Evolutionary conservation across 2,113 vertebrate genomes (phyloP), one percentile per base, ranked within the genome.

Genomic region (Carassius carassius): DNA sequence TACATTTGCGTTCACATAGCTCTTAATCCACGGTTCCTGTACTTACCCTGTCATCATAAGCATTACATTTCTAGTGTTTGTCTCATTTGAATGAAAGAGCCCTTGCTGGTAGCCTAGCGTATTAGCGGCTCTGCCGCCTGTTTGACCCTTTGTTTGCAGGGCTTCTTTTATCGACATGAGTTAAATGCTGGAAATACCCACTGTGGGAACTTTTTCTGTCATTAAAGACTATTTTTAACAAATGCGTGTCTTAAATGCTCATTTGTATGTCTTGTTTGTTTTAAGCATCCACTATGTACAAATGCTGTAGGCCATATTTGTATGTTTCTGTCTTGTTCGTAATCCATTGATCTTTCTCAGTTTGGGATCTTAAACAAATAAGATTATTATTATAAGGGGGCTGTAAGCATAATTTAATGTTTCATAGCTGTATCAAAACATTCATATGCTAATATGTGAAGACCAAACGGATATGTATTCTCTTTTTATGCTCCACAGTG

Each of bases 101-200:
- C 37, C 44, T 84, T 73, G 80, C 65, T 82, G 29, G 70, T 80
- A 88, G 82, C 82, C 76, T 88, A 88, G 82, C 84, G 25, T 17
- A 16, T 86, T 88, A 88, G 85, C 87, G 58, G 10, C 41, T 85
- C 75, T 86, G 73, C 41, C 81, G 73, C 41, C 81, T 37, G 84
- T 88, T 89, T 88, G 88, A 90, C 88, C 90, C 90, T 90, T 90
- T 90, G 90, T 90, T 90, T 89, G 88, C 86, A 41, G 87, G 85
- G 73, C 78, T 84, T 58, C 78, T 84, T 51, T 25, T 70, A 35
- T 41, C 73, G 25, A 82, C 12, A 17, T 70, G 12, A 37, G 49
- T 49, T n/a, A 49, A 56, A 54, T 82, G 6, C 19, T 32, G 10
- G 21, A 67, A 65, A 67, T 65, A 47, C 21, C 19, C n/a, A 5